phyloP scores from a whole-genome alignment of 92 coral and sea anemone genomes.

The Actinostola sp. region DNA sequence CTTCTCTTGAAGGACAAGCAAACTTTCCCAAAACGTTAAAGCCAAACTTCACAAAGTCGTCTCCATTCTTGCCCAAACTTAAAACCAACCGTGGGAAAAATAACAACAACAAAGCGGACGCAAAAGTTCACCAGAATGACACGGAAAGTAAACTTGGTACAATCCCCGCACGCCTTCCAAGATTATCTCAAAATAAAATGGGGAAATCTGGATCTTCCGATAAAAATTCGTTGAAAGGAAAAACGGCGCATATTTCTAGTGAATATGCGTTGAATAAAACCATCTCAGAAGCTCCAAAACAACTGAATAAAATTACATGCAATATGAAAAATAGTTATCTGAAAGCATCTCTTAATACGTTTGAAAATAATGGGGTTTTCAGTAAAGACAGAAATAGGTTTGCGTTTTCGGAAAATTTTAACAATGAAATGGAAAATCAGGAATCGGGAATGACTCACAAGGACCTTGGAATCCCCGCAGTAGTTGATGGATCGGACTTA shows the following conservation, averaged over 20 bases:
- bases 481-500: background rate
- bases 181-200: too few relatives aligned
- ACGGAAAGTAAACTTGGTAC: too few relatives aligned
- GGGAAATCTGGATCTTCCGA: too few relatives aligned
- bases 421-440: constrained; percentile 1
- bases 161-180: too few relatives aligned
- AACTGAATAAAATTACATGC: too few relatives aligned
- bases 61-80: background rate
- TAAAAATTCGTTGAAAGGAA: too few relatives aligned
- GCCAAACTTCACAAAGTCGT: background rate
- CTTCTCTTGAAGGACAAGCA: background rate
- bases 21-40: background rate
- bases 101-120: too few relatives aligned
- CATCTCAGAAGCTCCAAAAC: too few relatives aligned
- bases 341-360: background rate
- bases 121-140: too few relatives aligned
- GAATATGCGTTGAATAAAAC: too few relatives aligned
- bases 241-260: too few relatives aligned
- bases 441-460: background rate
- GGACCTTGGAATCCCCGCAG: background rate
- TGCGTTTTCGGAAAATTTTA: background rate
- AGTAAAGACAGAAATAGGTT: background rate
- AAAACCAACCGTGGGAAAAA: background rate
- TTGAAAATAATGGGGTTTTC: background rate
- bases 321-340: too few relatives aligned